A percentile compares a stretch with the other conserved stretches of the same genome.
phyloP scores from a whole-genome alignment of 2,113 vertebrate species.

The Misgurnus mizolepis region DNA sequence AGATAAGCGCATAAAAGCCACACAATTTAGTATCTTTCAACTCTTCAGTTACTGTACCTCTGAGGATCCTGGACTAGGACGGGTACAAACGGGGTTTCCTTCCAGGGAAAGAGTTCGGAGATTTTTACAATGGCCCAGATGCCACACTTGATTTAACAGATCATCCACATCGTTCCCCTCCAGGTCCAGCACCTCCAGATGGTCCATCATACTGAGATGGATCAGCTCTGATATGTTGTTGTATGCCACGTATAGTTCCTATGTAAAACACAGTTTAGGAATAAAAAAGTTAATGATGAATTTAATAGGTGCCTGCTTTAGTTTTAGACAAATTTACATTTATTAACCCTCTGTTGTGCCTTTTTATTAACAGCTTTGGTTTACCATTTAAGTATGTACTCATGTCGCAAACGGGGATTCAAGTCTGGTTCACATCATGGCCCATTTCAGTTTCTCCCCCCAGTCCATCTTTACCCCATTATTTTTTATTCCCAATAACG shows the following conservation, averaged over 20 bases:
- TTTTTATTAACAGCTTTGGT: no score
- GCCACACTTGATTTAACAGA: constrained; percentile 79
- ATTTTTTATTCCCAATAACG: no score
- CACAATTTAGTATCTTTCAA: background rate
- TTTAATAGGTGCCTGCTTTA: background rate
- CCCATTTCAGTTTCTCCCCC: no score
- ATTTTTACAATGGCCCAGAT: constrained; percentile 80
- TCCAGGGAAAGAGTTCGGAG: constrained; percentile 81
- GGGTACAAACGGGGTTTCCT: constrained; percentile 85
- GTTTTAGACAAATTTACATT: no score
- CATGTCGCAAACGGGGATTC: no score
- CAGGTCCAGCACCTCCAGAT: constrained; percentile 87
- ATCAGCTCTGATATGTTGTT: constrained; percentile 88
- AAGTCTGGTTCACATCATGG: no score
- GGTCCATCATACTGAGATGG: constrained; percentile 84
- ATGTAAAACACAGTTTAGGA: constrained; percentile 3
- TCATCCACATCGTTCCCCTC: constrained; percentile 88
- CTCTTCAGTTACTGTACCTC: constrained; percentile 65
- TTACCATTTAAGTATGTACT: no score
- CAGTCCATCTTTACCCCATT: no score
- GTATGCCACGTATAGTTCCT: constrained; percentile 91
- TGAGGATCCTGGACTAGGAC: constrained; percentile 66
- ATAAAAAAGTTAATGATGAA: background rate
- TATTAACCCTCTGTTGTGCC: no score
- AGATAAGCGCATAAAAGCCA: no score